Base-by-base conservation (phyloP, 1,140 invertebrate genomes). In the Camponotus floridanus region DNA sequence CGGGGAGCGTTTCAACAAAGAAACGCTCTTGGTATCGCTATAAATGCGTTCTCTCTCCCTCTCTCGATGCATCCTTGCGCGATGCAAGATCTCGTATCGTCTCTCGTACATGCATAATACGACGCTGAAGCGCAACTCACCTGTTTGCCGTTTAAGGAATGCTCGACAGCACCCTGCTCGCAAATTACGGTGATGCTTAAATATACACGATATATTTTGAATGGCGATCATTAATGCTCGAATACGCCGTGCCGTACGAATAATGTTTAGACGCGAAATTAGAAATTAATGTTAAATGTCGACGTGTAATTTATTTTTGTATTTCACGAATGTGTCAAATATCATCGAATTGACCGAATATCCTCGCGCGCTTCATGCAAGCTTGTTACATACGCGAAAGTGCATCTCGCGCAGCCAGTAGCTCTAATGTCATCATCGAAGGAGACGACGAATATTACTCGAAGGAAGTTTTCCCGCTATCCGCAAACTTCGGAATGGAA, bases 361-460 rank as follows among this genome's bases (percentile, higher is more conserved):
- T 81, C 18, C 55, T 73, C 36, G 26, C 36, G 36, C 26, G 21
- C 39, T 73, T 45, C 7, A 45, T 31, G 45, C 18, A 71, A 81
- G 33, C 45, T 42, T 39, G 18, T 73, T 61, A 73, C 39, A 9
- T 21, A 21, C 51, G 48, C 48, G 51, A 0, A 70, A 59, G 55
- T 45, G 39, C 39, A 80, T 59, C 65, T 36, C 68, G 51, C 57
- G 36, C 62, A 68, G 33, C 39, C 79, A 26, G 74, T 31, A 67
- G 45, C 15, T 81, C 15, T 81, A 81, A 81, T 55, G 67, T 73
- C 59, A 81, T 81, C 73, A 68, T 55, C 79, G 55, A 33, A 51
- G 39, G 67, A 81, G 51, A 61, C 26, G 55, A 51, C 79, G 79
- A 81, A 61, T 73, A 81, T 81, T 73, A 81, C 55, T 42, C 79